phyloP scores from a whole-genome alignment of 2,888 invertebrate species.

The Meiosimyza platycephala region DNA sequence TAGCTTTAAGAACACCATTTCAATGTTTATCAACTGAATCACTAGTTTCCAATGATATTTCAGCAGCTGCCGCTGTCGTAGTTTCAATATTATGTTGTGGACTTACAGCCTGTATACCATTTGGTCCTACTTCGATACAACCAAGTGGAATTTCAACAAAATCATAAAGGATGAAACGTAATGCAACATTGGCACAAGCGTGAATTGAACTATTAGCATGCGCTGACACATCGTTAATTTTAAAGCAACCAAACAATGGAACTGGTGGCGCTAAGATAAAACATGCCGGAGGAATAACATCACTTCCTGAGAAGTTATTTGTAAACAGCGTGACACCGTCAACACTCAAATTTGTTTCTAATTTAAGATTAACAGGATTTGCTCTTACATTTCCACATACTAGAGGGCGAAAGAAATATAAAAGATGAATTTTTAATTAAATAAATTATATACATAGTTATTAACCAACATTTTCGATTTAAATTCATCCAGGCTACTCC shows the following conservation, averaged over 20 bases:
- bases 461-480: not conserved
- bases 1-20: not conserved
- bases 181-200: constrained; percentile 41
- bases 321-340: constrained; percentile 41
- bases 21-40: not conserved
- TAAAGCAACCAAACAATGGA: constrained; percentile 43
- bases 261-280: constrained; percentile 40
- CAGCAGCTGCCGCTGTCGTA: constrained; percentile 13
- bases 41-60: constrained; percentile 11
- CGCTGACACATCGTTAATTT: constrained; percentile 41
- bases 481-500: not conserved
- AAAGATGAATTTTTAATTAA: not conserved
- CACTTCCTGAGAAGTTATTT: constrained; percentile 40
- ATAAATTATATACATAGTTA: not conserved
- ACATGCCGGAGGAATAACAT: constrained; percentile 43
- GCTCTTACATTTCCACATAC: constrained; percentile 43
- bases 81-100: constrained; percentile 23
- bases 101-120: constrained; percentile 41
- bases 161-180: constrained; percentile 40
- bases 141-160: constrained; percentile 40
- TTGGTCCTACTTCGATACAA: constrained; percentile 40
- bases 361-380: constrained; percentile 35
- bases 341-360: constrained; percentile 42
- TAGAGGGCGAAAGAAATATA: constrained; percentile 6
- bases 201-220: constrained; percentile 41